Evolutionary conservation across 92 coral and sea anemone genomes (phyloP).

Genomic region (Zoanthus sociatus): DNA sequence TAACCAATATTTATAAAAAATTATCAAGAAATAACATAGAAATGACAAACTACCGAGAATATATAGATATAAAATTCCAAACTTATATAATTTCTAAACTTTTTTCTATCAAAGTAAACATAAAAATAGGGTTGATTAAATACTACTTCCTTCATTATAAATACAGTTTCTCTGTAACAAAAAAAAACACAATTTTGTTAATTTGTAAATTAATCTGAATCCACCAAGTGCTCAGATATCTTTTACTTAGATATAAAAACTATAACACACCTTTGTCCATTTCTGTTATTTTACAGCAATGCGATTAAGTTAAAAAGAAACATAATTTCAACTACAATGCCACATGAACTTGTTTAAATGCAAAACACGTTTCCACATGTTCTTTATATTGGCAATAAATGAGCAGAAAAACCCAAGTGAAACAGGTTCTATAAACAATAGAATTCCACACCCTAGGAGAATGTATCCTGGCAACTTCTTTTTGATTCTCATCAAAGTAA

Average conservation of each 20-base stretch:
- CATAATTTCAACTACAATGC: not conserved
- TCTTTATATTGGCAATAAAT: slow-evolving; percentile 3
- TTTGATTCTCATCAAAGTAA: not conserved
- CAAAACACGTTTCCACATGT: slow-evolving; percentile 14
- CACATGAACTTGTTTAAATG: slow-evolving; percentile 13
- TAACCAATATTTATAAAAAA: too few relatives aligned
- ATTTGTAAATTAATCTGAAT: not conserved
- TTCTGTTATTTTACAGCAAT: slow-evolving; percentile 13
- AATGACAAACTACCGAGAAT: too few relatives aligned
- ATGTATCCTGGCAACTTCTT: not conserved
- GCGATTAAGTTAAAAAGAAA: not conserved
- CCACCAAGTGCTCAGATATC: not conserved
- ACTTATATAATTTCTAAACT: too few relatives aligned
- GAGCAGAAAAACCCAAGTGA: not conserved
- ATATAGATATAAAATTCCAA: too few relatives aligned
- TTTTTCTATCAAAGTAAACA: not conserved
- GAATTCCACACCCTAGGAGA: slow-evolving; percentile 3
- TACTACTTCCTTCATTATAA: not conserved
- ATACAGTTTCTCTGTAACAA: not conserved
- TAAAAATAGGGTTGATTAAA: not conserved
- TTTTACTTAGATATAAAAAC: not conserved
- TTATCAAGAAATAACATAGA: too few relatives aligned
- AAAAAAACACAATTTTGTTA: not conserved
- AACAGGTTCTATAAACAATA: not conserved
- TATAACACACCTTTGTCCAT: slow-evolving; percentile 18